Base-by-base conservation (phyloP, 1,140 invertebrate species). In the Tetramorium parvispinum region DNA sequence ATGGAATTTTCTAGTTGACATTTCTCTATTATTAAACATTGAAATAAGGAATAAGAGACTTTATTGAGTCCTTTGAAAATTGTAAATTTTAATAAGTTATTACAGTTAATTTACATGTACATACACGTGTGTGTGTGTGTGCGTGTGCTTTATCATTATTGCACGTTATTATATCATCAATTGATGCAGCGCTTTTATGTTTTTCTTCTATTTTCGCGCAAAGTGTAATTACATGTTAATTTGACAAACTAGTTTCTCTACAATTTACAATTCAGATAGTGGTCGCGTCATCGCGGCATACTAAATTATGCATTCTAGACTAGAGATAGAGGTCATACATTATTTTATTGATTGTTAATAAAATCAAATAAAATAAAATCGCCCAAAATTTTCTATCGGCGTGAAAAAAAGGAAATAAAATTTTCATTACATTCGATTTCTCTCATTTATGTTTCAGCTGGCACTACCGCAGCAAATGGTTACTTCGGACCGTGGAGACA, bases 401-500 rank as follows among this genome's bases (percentile, higher is more conserved):
- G 43, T 46, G 2, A 18, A 18, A 18, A 0, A 49, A n/a, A 32
- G 11, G 7, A 66, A 49, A 21, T 53, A 51, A 37, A 46, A 13
- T 59, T 57, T 68, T 40, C 24, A 11, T 71, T 11, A 27, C 11
- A 27, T n/a, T 0, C 2, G 55, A 85, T 78, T 68, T 57, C 16
- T 59, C 46, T 55, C 27, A 18, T 37, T 89, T 87, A 85, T 92
- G 83, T 89, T 96, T 37, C 94, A 97, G 97, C 96, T 90, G 96
- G 96, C 81, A 94, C 95, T 73, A 96, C 95, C 76, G 95, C 95
- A 83, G 98, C 98, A 93, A 96, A 96, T 86, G 98, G 98, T 65
- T 98, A 98, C 94, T 98, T 98, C 93, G 97, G 98, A 87, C 97
- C 97, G 92, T 98, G 97, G 97, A 97, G 96, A 88, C 96, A 97